Base-by-base conservation (phyloP, 2,888 invertebrate genomes). In the Linnaemya tessellans region DNA sequence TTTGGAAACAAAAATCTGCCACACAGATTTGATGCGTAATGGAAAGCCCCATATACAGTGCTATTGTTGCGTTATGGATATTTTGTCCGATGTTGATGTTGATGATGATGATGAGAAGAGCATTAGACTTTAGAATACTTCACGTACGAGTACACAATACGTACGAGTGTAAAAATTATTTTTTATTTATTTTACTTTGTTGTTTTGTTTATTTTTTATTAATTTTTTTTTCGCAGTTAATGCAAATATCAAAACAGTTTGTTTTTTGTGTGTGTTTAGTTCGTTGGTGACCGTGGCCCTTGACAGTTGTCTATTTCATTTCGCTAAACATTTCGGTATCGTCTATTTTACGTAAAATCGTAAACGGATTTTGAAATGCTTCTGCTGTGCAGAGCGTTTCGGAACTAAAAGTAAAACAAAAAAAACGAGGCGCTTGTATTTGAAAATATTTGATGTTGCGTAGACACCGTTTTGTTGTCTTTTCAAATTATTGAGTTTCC, bases 271-370 rank as follows among this genome's bases (percentile, higher is more conserved):
- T 88, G 83, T 88, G 86, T 88, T 89, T 87, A 89, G 89, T 90
- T 89, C 84, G 88, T 87, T 90, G 89, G 90, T 88, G 91, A 89
- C 90, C 91, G 90, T 90, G 89, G 88, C 87, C 88, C 88, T 86
- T 87, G 87, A 75, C 88, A 87, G 87, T 86, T 80, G 86, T 75
- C 56, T 82, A 64, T 68, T 80, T 60, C 9, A 22, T 58, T 67
- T 41, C 58, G 51, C 30, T 20, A 67, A 11, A 38, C n/a, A 43
- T 54, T 64, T 56, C 22, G 7, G 7, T 13, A 35, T 58, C 58
- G 67, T 35, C 41, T 62, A 67, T 30, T 81, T 67, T 11, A 46
- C n/a, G 15, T 56, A 43, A 41, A 70, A 38, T 11, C 56, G 20
- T 70, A 20, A 30, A 70, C 10, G 15, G 51, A 22, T 58, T 65